Base-by-base conservation (phyloP, 2,113 vertebrate genomes). In the Fregata magnificens region DNA sequence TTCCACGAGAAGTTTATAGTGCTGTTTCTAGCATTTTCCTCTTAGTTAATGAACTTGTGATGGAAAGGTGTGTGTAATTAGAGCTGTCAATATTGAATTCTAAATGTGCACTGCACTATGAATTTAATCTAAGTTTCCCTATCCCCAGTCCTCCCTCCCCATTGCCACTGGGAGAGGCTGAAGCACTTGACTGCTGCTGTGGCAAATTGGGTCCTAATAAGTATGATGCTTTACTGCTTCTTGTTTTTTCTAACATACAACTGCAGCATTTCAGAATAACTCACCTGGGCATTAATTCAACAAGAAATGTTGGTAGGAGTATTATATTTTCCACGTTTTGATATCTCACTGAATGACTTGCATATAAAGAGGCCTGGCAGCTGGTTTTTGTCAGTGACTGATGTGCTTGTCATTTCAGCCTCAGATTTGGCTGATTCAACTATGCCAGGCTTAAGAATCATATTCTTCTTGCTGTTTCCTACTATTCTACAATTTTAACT, bases 171-270 rank as follows among this genome's bases (percentile, higher is more conserved):
- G 98, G 98, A 98, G 81, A 97, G 91, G 82, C 49, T 96, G 98
- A 97, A 98, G 89, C 97, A 98, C 97, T 98, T 98, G 97, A 96
- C 98, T 98, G 97, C 96, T 97, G 93, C 98, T 97, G 96, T 98
- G 97, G 98, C 95, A 98, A 98, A 98, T 98, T 98, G 98, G 98
- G 97, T 98, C 94, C 96, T 98, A 98, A 98, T 98, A 98, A 98
- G 96, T 96, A 95, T 87, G 98, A 98, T 96, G 98, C 95, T 98
- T 98, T 98, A 97, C 96, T 97, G 97, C 95, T 96, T 97, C 98
- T 98, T 98, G 97, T 97, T 98, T 98, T 98, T 97, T 76, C 95
- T 97, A 59, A 95, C 95, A 94, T 93, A 98, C 98, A 98, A 97
- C 95, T 94, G 86, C 96, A 97, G 85, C 94, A 96, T 98, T 98